Base-by-base conservation (phyloP, 2,113 vertebrate species). In the Amphilophus citrinellus region DNA sequence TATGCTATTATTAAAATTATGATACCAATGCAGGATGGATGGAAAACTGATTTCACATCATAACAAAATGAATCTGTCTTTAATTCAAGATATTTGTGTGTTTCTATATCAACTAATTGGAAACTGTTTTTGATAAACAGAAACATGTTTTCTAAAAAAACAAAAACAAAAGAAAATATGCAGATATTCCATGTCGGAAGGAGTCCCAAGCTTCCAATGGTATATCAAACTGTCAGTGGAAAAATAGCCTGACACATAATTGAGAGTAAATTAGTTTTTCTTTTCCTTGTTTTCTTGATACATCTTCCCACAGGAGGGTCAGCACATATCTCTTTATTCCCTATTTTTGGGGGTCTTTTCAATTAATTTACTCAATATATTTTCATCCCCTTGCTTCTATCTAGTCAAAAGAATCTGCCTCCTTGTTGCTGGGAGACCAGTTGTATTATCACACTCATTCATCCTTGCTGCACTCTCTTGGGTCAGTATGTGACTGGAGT, bases 291-390 rank as follows among this genome's bases (percentile, higher is more conserved):
- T 89, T 90, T 91, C 63, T 83, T 37, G 27, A 84, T 89, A 82
- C 83, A 83, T 79, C 66, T 75, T 89, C 91, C 92, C 77, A 85
- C 14, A 79, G 87, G 92, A 89, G 24, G 32, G 53, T 32, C 30
- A 37, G 77, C 66, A 84, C 77, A 86, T 84, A 79, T 91, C 82
- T 87, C 30, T 79, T 58, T 68, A 79, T 91, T 83, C 84, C 50
- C 86, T 91, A n/a, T 86, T 89, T 94, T 61, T 58, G 30, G 84
- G 50, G 1, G 76, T 88, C 59, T 87, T 93, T 95, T 94, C 90
- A 94, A 95, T 96, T 95, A 94, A 95, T 93, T 93, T 89, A 86
- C 80, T 85, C 87, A 88, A 94, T 95, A 93, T 88, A 80, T 91
- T 92, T 93, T 82, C 89, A 91, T 95, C 89, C 89, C 88, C 77